These are phyloP conservation scores for Trissolcus basalis DNA, from an alignment of 1,140 invertebrate genomes.

Conservation along the genomic window DNA sequence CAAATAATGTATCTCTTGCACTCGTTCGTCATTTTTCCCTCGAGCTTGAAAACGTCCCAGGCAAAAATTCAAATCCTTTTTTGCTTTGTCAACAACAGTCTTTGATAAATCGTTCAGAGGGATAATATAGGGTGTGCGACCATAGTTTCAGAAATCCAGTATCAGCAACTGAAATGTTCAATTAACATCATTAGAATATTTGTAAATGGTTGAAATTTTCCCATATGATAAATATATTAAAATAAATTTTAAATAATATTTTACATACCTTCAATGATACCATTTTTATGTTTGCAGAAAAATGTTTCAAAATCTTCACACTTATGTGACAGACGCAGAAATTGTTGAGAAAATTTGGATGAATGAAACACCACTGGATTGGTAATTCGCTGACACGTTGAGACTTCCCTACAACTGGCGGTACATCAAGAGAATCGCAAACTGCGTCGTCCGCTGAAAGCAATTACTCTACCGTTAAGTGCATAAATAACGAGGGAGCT, in stretches of 20 bases:
- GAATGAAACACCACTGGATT: constrained; percentile 41
- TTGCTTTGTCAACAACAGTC: constrained; percentile 18
- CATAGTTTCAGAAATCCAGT: no score
- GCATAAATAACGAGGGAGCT: constrained; percentile 64
- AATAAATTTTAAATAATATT: no score
- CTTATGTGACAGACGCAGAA: constrained; percentile 1
- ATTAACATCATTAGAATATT: no score
- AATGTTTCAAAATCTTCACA: neutral
- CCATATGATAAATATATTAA: no score
- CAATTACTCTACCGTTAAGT: constrained; percentile 65
- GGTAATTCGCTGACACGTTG: constrained; percentile 42
- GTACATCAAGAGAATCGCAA: constrained; percentile 58
- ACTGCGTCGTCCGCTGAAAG: constrained; percentile 55
- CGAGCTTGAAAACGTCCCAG: constrained; percentile 17
- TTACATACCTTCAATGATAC: no score
- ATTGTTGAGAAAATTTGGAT: neutral
- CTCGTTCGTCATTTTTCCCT: constrained; percentile 45
- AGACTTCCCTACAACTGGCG: constrained; percentile 38
- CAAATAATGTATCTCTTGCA: constrained; percentile 50
- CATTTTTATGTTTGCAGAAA: no score
- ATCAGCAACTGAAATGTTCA: no score
- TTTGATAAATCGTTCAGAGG: constrained; percentile 24
- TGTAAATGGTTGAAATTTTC: no score
- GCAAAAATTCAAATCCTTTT: constrained; percentile 53
- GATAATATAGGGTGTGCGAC: no score